Evolutionary conservation across 2,888 invertebrate species (phyloP), one percentile per base, ranked within the genome.

Genomic region (Hipparchia sbordonii): DNA sequence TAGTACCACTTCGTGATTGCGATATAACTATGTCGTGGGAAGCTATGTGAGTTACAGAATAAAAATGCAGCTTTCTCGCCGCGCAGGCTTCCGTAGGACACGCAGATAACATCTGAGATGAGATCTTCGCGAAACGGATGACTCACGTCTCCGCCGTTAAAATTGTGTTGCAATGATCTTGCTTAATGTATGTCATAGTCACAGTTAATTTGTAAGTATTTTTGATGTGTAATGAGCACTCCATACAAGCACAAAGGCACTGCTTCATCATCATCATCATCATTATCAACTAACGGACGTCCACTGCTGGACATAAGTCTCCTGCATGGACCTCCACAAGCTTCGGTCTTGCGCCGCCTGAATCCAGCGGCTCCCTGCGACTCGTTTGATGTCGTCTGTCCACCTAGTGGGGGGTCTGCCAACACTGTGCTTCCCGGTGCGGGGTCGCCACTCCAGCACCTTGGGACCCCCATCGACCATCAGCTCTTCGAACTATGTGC

Each of bases 11-110:
- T 65, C 33, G 46, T 57, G 54, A 45, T 67, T 54, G 66, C 56
- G 54, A 13, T 57, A 68, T 13, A 62, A 71, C 10, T 60, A 13
- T 80, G 82, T 79, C 91, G 92, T 92, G 92, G 86, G 92, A 92
- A 92, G 72, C 70, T 77, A 77, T 79, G 85, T 86, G 87, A 88
- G 84, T 85, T 87, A 85, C 80, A 83, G 81, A 73, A 84, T 87
- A 91, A 91, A 92, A 91, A 92, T 89, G 79, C 82, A 84, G 87
- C 91, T 91, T 89, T 92, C 91, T 89, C 87, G 89, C 86, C 81
- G 84, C 73, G 79, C 82, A 82, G 79, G 92, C 92, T 92, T 82
- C 87, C 81, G 80, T 77, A 74, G 67, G 62, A 59, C 77, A 62
- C 60, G 62, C 76, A 77, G 92, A 92, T 92, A 89, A 65, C 73